These are phyloP conservation scores for Chaetoderma sp. DNA, from an alignment of 2,888 invertebrate species.

Conservation along the genomic window DNA sequence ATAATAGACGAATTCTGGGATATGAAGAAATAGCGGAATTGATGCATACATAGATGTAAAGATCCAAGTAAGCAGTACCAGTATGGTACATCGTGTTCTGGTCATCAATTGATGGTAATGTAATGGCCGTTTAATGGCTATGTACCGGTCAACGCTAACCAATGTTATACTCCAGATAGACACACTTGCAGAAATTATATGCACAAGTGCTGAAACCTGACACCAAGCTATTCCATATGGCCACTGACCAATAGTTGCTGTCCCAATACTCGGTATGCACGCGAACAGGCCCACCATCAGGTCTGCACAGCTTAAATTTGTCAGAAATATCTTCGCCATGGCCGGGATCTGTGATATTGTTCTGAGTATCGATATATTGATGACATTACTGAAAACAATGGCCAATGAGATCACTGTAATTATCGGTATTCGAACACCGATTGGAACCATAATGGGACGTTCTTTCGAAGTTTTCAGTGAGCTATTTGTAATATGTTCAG, in stretches of 20 bases:
- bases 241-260: conserved; percentile 36
- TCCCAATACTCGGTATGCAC: conserved; percentile 37
- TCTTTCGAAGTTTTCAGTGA: too few species aligned
- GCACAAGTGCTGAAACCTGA: conserved; percentile 40
- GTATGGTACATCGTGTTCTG: not conserved
- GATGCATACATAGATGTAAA: conserved; percentile 19
- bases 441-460: too few species aligned
- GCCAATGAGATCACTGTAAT: conserved; percentile 20
- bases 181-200: conserved; percentile 40
- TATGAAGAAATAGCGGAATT: conserved; percentile 6
- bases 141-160: conserved; percentile 44
- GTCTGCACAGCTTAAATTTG: conserved; percentile 42
- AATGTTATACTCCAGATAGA: conserved; percentile 46
- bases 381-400: conserved; percentile 27
- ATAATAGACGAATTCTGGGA: conserved; percentile 15
- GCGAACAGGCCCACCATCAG: conserved; percentile 39
- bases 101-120: conserved; percentile 32
- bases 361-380: conserved; percentile 33
- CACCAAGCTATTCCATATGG: conserved; percentile 43
- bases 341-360: conserved; percentile 36
- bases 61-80: conserved; percentile 1
- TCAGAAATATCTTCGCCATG: conserved; percentile 36
- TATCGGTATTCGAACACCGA: not conserved
- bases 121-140: conserved; percentile 41
- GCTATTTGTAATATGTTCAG: too few species aligned